These are phyloP conservation scores for Phoxinus dragarum DNA, from an alignment of 2,797 vertebrate species.

Conservation along the genomic window DNA sequence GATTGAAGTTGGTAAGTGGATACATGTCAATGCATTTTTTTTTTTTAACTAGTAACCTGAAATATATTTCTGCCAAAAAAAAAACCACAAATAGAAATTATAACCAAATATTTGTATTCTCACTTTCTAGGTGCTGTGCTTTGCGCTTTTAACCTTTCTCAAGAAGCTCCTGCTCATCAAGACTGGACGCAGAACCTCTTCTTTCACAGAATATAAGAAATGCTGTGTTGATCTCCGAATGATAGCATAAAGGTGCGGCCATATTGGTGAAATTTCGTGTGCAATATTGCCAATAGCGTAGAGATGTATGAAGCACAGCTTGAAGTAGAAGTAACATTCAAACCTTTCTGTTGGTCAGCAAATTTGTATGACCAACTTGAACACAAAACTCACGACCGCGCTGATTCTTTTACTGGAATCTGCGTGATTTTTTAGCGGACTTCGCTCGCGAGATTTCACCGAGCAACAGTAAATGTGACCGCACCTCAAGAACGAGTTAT, in stretches of 20 bases:
- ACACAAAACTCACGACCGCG: background rate
- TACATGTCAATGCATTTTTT: background rate
- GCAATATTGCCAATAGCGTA: too few species aligned
- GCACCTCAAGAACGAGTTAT: background rate
- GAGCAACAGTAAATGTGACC: background rate
- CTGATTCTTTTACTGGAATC: background rate
- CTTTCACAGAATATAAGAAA: background rate
- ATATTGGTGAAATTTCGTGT: background rate
- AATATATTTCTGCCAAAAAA: background rate
- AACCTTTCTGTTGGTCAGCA: background rate
- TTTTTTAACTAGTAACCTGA: background rate
- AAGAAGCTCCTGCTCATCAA: constrained; percentile 2
- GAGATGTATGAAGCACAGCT: background rate
- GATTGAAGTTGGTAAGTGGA: background rate
- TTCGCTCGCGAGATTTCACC: background rate
- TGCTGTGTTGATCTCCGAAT: constrained; percentile 37
- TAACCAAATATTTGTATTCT: constrained; percentile 18
- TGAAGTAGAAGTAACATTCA: background rate
- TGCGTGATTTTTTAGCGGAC: too few species aligned
- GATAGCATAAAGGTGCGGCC: background rate
- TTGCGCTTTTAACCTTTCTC: constrained; percentile 53
- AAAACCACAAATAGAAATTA: background rate
- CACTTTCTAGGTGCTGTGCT: constrained; percentile 62
- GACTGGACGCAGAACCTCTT: background rate
- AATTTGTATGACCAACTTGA: background rate